phyloP scores from a whole-genome alignment of 1,140 invertebrate species.

The Neodiprion fabricii region DNA sequence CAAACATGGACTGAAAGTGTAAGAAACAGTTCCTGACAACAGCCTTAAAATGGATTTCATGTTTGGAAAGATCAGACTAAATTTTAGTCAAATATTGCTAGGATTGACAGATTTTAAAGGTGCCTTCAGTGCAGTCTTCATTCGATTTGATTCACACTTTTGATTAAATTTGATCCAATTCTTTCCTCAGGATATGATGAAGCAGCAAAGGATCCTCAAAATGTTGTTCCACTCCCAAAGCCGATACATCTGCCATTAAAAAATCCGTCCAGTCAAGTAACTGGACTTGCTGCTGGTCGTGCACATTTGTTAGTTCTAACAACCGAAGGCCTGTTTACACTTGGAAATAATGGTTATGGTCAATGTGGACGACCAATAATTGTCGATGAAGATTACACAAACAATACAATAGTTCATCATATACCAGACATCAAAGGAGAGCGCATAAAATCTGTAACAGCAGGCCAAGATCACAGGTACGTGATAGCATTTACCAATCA shows the following conservation, averaged over 20 bases:
- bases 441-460: slow-evolving; percentile 69
- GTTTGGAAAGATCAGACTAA: too few relatives aligned
- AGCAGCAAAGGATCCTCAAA: slow-evolving; percentile 69
- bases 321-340: slow-evolving; percentile 79
- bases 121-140: too few relatives aligned
- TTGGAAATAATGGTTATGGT: slow-evolving; percentile 94
- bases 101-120: too few relatives aligned
- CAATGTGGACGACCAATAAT: slow-evolving; percentile 90
- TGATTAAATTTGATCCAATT: neutral
- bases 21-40: too few relatives aligned
- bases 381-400: slow-evolving; percentile 76
- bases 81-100: too few relatives aligned
- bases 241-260: slow-evolving; percentile 77
- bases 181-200: slow-evolving; percentile 65
- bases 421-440: slow-evolving; percentile 70
- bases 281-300: slow-evolving; percentile 79
- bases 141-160: too few relatives aligned
- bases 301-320: slow-evolving; percentile 87
- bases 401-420: slow-evolving; percentile 70
- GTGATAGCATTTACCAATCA: slow-evolving; percentile 12
- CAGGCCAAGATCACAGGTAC: slow-evolving; percentile 88
- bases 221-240: slow-evolving; percentile 77
- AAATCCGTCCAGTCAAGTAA: slow-evolving; percentile 62
- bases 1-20: too few relatives aligned
- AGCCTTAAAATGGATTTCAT: too few relatives aligned